Evolutionary conservation across 1,140 invertebrate genomes (phyloP).

Genomic region (Mycetomoellerius zeteki): DNA sequence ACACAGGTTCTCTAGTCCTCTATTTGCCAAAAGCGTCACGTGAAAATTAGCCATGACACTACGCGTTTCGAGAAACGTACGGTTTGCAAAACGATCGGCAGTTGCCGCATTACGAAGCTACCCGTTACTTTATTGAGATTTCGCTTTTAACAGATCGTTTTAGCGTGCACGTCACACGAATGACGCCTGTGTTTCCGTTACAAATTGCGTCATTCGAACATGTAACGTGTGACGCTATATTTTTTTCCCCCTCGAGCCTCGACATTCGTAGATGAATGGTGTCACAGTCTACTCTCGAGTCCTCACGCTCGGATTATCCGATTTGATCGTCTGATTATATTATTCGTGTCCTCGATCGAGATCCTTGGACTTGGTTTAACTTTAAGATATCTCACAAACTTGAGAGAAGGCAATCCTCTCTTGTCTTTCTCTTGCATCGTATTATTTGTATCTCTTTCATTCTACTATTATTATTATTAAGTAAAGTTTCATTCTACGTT

Average conservation of each 20-base stretch:
- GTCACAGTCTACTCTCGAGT: neutral
- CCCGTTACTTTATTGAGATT: slow-evolving; percentile 26
- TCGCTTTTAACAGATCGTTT: slow-evolving; percentile 15
- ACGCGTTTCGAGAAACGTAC: neutral
- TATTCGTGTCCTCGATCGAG: neutral
- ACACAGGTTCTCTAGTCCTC: neutral
- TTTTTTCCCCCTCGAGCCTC: neutral
- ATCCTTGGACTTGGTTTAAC: neutral
- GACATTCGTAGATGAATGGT: slow-evolving; percentile 17
- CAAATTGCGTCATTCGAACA: slow-evolving; percentile 36
- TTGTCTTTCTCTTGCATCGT: neutral
- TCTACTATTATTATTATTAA: neutral
- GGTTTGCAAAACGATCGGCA: neutral
- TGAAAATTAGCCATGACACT: slow-evolving; percentile 11
- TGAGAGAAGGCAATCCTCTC: neutral
- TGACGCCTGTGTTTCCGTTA: slow-evolving; percentile 41
- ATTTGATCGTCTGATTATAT: slow-evolving; percentile 1
- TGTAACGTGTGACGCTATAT: slow-evolving; percentile 22
- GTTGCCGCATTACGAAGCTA: neutral
- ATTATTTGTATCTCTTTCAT: neutral
- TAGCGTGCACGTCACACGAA: slow-evolving; percentile 16
- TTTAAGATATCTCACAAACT: neutral
- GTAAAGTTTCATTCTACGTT: no score
- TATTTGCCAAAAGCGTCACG: slow-evolving; percentile 35
- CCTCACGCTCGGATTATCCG: slow-evolving; percentile 14